These are phyloP conservation scores for Thermophis baileyi DNA, from an alignment of 2,113 vertebrate genomes.

Conservation along the genomic window DNA sequence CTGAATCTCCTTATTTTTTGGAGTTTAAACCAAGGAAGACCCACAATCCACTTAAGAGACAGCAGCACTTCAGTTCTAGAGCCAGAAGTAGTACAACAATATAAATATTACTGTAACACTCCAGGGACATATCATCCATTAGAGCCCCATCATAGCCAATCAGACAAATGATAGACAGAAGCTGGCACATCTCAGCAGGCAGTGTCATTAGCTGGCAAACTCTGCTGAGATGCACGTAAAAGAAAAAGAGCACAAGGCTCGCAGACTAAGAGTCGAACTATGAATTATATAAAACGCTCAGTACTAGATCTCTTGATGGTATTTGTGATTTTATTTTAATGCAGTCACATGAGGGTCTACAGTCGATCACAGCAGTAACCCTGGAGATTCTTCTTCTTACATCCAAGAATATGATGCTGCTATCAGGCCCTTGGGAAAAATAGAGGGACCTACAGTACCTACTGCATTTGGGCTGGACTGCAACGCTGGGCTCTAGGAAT, in stretches of 20 bases:
- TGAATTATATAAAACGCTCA: not conserved
- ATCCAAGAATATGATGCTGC: not conserved
- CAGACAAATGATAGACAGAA: constrained; percentile 6
- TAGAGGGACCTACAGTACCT: not conserved
- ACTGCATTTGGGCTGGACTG: not conserved
- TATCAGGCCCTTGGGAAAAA: not conserved
- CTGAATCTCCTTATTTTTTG: not conserved
- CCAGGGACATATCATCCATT: not conserved
- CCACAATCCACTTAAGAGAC: not conserved
- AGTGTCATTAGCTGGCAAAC: not conserved
- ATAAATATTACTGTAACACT: not conserved
- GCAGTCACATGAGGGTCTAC: no score
- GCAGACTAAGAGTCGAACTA: not conserved
- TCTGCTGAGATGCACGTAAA: fast-evolving
- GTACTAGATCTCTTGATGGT: not conserved
- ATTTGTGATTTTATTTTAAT: not conserved
- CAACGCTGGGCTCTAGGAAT: not conserved
- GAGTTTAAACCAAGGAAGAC: not conserved
- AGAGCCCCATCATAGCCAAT: not conserved
- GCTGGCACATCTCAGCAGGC: constrained; percentile 4
- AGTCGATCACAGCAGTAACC: not conserved
- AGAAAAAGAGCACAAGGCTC: not conserved
- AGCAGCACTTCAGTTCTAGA: not conserved
- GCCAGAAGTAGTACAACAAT: not conserved
- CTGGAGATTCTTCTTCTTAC: no score